Percentiles rank a stretch among this genome's conserved stretches.
Conservation (phyloP, 2,113 vertebrate species). For the Entelurus aequoreus region DNA sequence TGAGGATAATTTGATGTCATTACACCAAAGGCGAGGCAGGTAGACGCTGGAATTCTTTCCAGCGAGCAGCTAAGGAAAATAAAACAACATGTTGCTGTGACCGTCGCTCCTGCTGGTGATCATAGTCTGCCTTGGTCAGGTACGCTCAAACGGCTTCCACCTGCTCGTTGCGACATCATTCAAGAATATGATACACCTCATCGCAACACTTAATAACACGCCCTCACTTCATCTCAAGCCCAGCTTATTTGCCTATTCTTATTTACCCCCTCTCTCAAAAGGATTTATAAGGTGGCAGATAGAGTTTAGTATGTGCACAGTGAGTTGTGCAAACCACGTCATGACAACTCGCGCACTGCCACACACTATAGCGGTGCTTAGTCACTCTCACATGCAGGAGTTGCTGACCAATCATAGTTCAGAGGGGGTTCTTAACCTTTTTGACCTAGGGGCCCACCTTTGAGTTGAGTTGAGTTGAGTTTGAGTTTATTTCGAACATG, state of each 20-base stretch:
- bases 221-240: slow-evolving; percentile 27
- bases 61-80: slow-evolving; percentile 65
- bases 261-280: slow-evolving; percentile 46
- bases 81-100: slow-evolving; percentile 40
- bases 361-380: slow-evolving; percentile 27
- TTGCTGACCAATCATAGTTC: slow-evolving; percentile 33
- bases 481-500: no score
- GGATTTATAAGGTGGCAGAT: slow-evolving; percentile 72
- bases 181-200: slow-evolving; percentile 50
- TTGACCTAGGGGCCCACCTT: no score
- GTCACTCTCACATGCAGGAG: slow-evolving; percentile 9
- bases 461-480: no score
- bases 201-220: slow-evolving; percentile 25
- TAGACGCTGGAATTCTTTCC: slow-evolving; percentile 84
- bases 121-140: slow-evolving; percentile 20
- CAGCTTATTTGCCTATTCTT: slow-evolving; percentile 47
- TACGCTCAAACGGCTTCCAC: slow-evolving; percentile 39
- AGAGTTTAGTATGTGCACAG: slow-evolving; percentile 70
- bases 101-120: slow-evolving; percentile 21
- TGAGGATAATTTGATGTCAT: slow-evolving; percentile 89
- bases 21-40: slow-evolving; percentile 76
- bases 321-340: slow-evolving; percentile 67
- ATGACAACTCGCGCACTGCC: slow-evolving; percentile 67
- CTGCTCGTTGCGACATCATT: slow-evolving; percentile 43
- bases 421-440: no score